phyloP scores from a whole-genome alignment of 2,113 vertebrate genomes.

The Oreotrochilus melanogaster region DNA sequence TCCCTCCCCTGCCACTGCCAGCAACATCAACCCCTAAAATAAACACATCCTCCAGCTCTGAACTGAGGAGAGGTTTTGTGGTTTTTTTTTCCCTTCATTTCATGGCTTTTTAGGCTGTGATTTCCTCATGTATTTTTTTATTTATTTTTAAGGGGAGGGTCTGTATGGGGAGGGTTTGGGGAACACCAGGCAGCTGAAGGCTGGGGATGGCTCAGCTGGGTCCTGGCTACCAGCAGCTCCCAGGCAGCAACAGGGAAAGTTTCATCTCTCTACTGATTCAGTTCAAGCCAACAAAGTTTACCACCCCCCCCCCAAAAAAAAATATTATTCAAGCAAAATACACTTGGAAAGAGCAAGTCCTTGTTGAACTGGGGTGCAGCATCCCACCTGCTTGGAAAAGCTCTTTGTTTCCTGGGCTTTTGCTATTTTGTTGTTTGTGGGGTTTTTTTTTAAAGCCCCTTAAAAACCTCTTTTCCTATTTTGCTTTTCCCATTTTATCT shows the following conservation, averaged over 20 bases:
- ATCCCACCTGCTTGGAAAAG: slow-evolving; percentile 15
- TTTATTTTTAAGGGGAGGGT: not conserved
- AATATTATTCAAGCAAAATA: not conserved
- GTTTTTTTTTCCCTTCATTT: not conserved
- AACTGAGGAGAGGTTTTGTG: no score
- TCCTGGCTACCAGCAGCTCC: rapidly evolving
- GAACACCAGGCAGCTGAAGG: not conserved
- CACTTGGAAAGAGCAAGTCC: not conserved
- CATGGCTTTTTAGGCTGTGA: rapidly evolving
- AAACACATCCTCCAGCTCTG: rapidly evolving
- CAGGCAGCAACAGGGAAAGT: not conserved
- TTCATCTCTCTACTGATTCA: not conserved
- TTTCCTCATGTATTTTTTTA: not conserved
- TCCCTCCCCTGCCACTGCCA: not conserved
- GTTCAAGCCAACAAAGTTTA: not conserved
- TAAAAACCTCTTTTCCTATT: not conserved
- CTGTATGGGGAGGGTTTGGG: not conserved
- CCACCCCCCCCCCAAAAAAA: not conserved
- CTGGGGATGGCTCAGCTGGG: not conserved
- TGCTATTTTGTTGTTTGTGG: not conserved
- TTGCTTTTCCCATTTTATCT: slow-evolving; percentile 6
- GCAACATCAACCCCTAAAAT: not conserved
- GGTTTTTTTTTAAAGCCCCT: not conserved
- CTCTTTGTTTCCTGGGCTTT: slow-evolving; percentile 38
- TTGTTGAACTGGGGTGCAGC: not conserved